Percentiles rank a stretch among this genome's conserved stretches.
Conservation (phyloP, 1,140 invertebrate species). For the Drosophila pandora region DNA sequence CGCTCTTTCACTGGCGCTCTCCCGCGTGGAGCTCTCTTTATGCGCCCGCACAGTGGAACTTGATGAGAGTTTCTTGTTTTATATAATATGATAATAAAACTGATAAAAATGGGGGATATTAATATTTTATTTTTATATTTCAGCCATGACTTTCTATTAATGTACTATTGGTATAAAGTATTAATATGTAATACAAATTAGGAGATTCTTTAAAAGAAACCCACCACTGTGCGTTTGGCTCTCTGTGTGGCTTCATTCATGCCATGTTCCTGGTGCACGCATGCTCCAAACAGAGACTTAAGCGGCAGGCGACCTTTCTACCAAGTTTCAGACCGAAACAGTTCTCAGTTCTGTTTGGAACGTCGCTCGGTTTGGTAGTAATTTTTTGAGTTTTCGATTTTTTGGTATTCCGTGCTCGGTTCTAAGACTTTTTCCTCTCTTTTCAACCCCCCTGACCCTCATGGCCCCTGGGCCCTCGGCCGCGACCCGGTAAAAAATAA, state of each 20-base stretch:
- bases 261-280: slow-evolving; percentile 48
- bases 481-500: slow-evolving; percentile 47
- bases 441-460: slow-evolving; percentile 1
- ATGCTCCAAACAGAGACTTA: slow-evolving; percentile 56
- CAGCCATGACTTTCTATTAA: no score
- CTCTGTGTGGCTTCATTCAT: slow-evolving; percentile 57
- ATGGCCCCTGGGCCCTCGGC: neutral
- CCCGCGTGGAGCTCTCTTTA: slow-evolving; percentile 12
- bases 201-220: no score
- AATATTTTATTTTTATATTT: no score
- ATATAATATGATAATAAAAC: no score
- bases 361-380: slow-evolving; percentile 61
- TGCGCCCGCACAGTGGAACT: neutral
- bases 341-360: slow-evolving; percentile 66
- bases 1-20: slow-evolving; percentile 9
- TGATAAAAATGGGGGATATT: no score
- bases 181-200: no score
- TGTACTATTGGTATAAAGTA: no score
- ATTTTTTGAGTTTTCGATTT: slow-evolving; percentile 62
- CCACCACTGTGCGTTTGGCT: slow-evolving; percentile 4
- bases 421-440: slow-evolving; percentile 44
- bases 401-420: slow-evolving; percentile 58
- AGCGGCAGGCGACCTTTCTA: slow-evolving; percentile 24
- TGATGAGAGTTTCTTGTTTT: neutral
- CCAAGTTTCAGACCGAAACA: slow-evolving; percentile 6